phyloP scores from a whole-genome alignment of 2,113 vertebrate species.

The Condylura cristata region DNA sequence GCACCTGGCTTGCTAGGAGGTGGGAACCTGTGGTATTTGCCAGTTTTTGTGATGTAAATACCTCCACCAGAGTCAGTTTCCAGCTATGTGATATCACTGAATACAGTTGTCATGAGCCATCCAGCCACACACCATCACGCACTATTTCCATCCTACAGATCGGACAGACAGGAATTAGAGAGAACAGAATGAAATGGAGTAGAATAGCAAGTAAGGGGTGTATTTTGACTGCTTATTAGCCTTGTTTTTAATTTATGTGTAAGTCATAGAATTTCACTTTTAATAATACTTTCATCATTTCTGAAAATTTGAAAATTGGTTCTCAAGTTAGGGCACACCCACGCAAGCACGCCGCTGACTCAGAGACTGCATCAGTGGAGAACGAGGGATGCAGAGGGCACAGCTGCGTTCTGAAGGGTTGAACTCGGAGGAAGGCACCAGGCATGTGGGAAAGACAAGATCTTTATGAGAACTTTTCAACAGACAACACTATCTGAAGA shows the following conservation, averaged over 20 bases:
- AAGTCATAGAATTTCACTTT: conserved; percentile 14
- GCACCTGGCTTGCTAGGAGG: not conserved
- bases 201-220: not conserved
- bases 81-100: not conserved
- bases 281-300: not conserved
- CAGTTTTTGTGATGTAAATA: not conserved
- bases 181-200: not conserved
- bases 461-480: not conserved
- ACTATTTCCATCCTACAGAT: not conserved
- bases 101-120: not conserved
- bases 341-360: not conserved
- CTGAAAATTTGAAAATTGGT: not conserved
- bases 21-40: not conserved
- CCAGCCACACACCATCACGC: not conserved
- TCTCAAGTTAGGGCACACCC: not conserved
- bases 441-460: not conserved
- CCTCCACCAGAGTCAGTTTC: not conserved
- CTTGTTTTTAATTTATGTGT: not conserved
- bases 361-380: not conserved
- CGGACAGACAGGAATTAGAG: not conserved
- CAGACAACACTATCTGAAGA: not conserved
- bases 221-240: not conserved
- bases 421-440: not conserved
- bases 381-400: not conserved
- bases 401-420: not conserved